Evolutionary conservation across 1,140 invertebrate species (phyloP).

Genomic region (Papilio dardanus): DNA sequence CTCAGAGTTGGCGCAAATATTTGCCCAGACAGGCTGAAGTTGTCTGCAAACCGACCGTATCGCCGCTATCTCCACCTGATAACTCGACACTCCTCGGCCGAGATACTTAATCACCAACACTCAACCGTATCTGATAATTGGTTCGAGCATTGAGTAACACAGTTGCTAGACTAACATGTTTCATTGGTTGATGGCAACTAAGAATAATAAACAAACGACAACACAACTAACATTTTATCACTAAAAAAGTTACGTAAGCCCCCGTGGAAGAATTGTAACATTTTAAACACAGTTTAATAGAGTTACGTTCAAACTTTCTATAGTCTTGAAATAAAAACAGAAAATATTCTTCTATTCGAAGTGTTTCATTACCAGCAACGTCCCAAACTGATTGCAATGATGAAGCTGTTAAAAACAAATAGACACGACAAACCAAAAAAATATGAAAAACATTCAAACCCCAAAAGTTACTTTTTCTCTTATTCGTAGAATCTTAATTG

Average conservation of each 20-base stretch:
- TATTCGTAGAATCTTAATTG: not conserved
- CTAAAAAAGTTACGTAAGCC: not conserved
- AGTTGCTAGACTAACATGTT: not conserved
- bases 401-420: not conserved
- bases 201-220: too few species aligned
- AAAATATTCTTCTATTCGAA: too few species aligned
- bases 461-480: not conserved
- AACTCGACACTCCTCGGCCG: conserved; percentile 39
- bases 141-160: not conserved
- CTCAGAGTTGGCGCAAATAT: conserved; percentile 64
- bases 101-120: conserved; percentile 18
- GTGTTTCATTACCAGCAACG: not conserved
- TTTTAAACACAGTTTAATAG: not conserved
- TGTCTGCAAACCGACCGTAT: conserved; percentile 64
- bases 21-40: conserved; percentile 64
- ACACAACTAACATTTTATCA: not conserved
- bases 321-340: not conserved
- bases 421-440: not conserved
- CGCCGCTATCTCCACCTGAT: conserved; percentile 57
- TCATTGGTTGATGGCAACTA: too few species aligned
- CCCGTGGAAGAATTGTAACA: not conserved
- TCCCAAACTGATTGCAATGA: not conserved
- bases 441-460: not conserved
- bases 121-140: not conserved
- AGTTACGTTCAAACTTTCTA: not conserved